Base-by-base conservation (phyloP, 2,888 invertebrate genomes). In the Drosophila borealis region DNA sequence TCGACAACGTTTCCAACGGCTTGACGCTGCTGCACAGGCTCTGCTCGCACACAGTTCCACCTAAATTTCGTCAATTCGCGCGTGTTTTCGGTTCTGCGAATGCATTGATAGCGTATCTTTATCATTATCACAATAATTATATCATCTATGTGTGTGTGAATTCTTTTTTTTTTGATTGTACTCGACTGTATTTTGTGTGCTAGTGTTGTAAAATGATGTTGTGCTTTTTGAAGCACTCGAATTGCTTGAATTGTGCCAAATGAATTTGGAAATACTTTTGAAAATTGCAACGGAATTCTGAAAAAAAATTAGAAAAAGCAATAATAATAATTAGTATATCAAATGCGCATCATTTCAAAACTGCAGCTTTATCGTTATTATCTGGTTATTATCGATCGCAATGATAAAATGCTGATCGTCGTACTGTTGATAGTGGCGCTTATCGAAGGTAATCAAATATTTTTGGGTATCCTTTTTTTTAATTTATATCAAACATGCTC, bases 391-490 rank as follows among this genome's bases (percentile, higher is more conserved):
- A 73, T 78, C 67, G 80, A 79, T 67, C 83, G 88, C 61, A 87
- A 90, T 87, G 91, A 88, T 29, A 91, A 88, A 84, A 91, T 92
- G 90, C 77, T 90, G 81, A 90, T 91, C 78, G 80, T 83, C 34
- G 42, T 91, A 42, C 74, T 91, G 39, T 64, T 90, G 75, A 73
- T 90, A 49, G 78, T 91, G 60, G 78, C 87, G 67, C 81, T 88
- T 34, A 73, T 90, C 44, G 81, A 88, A 91, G 91, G 91, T 91
- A 91, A 80, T 42, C n/a, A 4, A 10, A 2, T 5, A 37, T 17
- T 14, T 10, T 11, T 6, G 2, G 0, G 1, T 39, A 4, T 2
- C 3, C 1, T 51, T 0, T 29, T 19, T 25, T 39, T 29, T 3
- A 11, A 1, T 19, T 42, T 10, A 42, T 4, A 19, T 29, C 8